Evolutionary conservation across 2,797 vertebrate species (phyloP), one percentile per base, ranked within the genome.

Genomic region (Smutsia temminckii): DNA sequence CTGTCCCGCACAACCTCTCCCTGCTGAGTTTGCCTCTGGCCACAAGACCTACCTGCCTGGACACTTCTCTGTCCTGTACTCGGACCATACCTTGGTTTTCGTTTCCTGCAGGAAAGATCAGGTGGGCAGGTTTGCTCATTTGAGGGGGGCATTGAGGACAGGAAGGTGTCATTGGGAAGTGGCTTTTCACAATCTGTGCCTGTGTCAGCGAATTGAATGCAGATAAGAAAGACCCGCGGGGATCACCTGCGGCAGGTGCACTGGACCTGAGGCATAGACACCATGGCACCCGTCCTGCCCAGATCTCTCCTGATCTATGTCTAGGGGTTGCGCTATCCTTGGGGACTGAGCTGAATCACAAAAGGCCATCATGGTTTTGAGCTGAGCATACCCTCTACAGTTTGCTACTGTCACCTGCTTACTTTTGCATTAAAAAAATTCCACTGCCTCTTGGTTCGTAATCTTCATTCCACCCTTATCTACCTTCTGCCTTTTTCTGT

Each of bases 61-160:
- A n/a, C 1, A 5, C 29, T 74, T 49, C 37, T 88, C 29, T 85
- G 81, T 27, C 64, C 49, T 81, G 64, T 42, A 20, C 37, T 57
- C 7, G 23, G 78, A 88, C 3, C 1, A 18, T 37, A 17, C 34
- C 4, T 9, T 66, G 59, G 27, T 79, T 78, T 93, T 90, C 17
- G 64, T 74, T 85, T 92, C n/a, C 61, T 42, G 7, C 9, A 91
- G 80, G 51, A 84, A 90, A 78, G 68, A 92, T 12, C 27, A 66
- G 32, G 25, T 68, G 79, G 59, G 68, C 69, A 79, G 42, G 10
- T 49, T 59, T 49, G 42, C 23, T 85, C 21, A 53, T 61, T 32
- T 17, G 55, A 72, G 57, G 8, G 25, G 61, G 72, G 18, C 61
- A 1, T 17, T 71, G n/a, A 71, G 68, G 37, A 72, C 18, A 18